Percentiles rank a stretch among this genome's conserved stretches.
Evolutionary conservation across 2,113 vertebrate species (phyloP).

Genomic region (Limnothrissa miodon): DNA sequence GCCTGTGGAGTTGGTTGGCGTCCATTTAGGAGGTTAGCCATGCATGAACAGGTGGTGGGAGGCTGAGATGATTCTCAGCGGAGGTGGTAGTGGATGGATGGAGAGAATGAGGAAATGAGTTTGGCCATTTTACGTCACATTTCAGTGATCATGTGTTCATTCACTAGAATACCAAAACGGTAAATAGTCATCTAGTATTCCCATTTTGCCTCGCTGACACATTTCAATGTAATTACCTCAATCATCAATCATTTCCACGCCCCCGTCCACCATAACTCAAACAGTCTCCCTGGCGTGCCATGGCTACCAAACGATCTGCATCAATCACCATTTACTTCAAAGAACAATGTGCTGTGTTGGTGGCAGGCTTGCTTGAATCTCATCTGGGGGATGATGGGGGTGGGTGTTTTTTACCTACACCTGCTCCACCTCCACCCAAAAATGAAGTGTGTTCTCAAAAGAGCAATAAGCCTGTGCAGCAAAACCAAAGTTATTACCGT

Average conservation of each 20-base stretch:
- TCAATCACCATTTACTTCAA: slow-evolving; percentile 39
- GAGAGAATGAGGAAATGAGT: too few species aligned
- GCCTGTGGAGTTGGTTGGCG: too few species aligned
- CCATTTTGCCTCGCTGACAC: not conserved
- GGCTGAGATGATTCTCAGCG: too few species aligned
- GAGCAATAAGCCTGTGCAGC: slow-evolving; percentile 23
- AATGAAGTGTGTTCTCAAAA: slow-evolving; percentile 30
- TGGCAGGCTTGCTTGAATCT: slow-evolving; percentile 31
- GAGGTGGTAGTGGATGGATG: too few species aligned
- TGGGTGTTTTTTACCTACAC: not conserved
- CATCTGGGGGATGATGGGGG: not conserved
- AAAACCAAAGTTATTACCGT: slow-evolving; percentile 21
- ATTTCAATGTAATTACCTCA: slow-evolving; percentile 40
- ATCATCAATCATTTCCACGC: slow-evolving; percentile 42
- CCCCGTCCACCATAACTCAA: not conserved
- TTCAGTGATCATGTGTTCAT: too few species aligned
- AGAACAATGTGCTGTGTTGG: slow-evolving; percentile 29
- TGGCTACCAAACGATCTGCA: slow-evolving; percentile 33
- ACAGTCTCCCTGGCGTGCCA: not conserved
- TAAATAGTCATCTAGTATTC: not conserved
- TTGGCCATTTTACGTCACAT: too few species aligned
- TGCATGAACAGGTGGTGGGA: too few species aligned
- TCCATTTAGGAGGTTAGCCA: too few species aligned
- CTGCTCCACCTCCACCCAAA: not conserved
- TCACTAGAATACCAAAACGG: not conserved